These are phyloP conservation scores for Rachycentron canadum DNA, from an alignment of 2,797 vertebrate species.

Conservation along the genomic window DNA sequence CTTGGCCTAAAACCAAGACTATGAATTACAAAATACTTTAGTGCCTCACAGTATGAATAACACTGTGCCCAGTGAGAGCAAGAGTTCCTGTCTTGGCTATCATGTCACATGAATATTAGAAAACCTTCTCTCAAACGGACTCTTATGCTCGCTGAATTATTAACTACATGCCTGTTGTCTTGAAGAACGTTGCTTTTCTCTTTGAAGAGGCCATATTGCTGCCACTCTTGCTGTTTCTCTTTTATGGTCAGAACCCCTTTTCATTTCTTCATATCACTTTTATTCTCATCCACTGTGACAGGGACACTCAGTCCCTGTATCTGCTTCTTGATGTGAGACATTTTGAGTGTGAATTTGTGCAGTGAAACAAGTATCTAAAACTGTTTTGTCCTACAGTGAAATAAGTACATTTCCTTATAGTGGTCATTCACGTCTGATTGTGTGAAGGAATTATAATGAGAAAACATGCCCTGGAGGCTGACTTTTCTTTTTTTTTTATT, in stretches of 20 bases:
- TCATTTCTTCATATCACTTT: constrained; percentile 43
- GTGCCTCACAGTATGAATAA: constrained; percentile 72
- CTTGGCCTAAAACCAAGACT: constrained; percentile 64
- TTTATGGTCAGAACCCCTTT: constrained; percentile 46
- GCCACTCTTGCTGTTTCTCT: constrained; percentile 40
- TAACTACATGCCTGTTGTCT: constrained; percentile 73
- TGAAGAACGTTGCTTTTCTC: constrained; percentile 46
- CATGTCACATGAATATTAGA: constrained; percentile 84
- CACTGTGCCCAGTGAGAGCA: constrained; percentile 67
- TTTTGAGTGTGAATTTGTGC: constrained; percentile 24
- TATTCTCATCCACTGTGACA: constrained; percentile 43
- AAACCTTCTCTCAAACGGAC: constrained; percentile 72
- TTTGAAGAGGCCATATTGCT: constrained; percentile 48
- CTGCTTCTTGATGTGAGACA: constrained; percentile 20
- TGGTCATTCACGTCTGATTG: constrained; percentile 48
- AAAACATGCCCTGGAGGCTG: constrained; percentile 41
- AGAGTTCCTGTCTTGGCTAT: constrained; percentile 76
- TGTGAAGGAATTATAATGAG: constrained; percentile 52
- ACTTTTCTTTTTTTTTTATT: constrained; percentile 28
- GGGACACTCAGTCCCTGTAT: constrained; percentile 14
- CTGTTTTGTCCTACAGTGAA: constrained; percentile 23
- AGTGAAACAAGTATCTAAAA: constrained; percentile 31
- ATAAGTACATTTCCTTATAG: constrained; percentile 23
- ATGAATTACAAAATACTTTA: constrained; percentile 74
- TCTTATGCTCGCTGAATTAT: constrained; percentile 78